Evolutionary conservation across 2,888 invertebrate species (phyloP).

Genomic region (Eupeodes luniger): DNA sequence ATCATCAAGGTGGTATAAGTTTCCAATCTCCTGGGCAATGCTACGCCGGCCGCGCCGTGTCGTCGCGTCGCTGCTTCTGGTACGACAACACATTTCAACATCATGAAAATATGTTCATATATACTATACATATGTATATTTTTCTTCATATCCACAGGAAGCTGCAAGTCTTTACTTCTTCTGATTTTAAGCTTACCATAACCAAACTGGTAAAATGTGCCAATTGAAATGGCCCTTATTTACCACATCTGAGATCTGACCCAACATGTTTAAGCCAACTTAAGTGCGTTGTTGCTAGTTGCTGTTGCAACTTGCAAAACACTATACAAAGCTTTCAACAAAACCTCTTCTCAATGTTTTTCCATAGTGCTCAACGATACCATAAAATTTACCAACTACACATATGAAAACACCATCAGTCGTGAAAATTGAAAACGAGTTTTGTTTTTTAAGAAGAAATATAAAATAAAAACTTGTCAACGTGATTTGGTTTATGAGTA

Average conservation of each 20-base stretch:
- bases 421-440: constrained; percentile 25
- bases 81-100: constrained; percentile 10
- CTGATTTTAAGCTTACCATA: constrained; percentile 33
- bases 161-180: constrained; percentile 29
- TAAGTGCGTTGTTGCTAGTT: not conserved
- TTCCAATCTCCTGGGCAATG: not conserved
- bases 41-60: not conserved
- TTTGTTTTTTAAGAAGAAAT: not conserved
- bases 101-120: not conserved
- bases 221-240: constrained; percentile 46
- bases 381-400: not conserved
- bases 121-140: not conserved
- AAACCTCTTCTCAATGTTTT: constrained; percentile 1
- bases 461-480: not conserved
- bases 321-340: constrained; percentile 27
- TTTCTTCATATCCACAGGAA: constrained; percentile 37
- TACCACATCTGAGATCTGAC: constrained; percentile 20
- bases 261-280: constrained; percentile 41
- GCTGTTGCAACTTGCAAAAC: constrained; percentile 35
- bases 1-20: not conserved
- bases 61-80: no score
- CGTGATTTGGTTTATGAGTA: not conserved
- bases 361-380: not conserved
- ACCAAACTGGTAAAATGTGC: constrained; percentile 27
- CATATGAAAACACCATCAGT: not conserved